A percentile compares a stretch with the other conserved stretches of the same genome.
Evolutionary conservation across 23 tunicate species (phyloP).

Genomic region (Halocynthia aurantium): DNA sequence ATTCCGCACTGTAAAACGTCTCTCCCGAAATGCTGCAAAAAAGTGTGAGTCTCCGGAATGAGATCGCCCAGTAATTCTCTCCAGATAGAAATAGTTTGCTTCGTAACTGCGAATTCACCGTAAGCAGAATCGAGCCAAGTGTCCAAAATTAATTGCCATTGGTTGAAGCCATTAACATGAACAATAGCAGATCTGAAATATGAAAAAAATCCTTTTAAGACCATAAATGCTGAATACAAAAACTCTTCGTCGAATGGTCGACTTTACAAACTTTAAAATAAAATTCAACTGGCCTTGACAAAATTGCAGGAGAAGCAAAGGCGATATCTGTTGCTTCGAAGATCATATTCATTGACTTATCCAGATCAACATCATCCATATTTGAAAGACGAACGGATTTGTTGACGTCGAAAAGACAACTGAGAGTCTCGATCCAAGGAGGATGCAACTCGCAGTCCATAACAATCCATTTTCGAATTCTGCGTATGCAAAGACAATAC

Average conservation of each 20-base stretch:
- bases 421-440: constrained; percentile 66
- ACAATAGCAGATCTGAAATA: constrained; percentile 58
- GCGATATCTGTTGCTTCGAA: constrained; percentile 62
- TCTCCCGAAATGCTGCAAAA: constrained; percentile 27
- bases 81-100: constrained; percentile 44
- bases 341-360: constrained; percentile 30
- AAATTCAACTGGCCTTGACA: constrained; percentile 36
- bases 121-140: constrained; percentile 78
- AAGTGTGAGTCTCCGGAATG: constrained; percentile 47
- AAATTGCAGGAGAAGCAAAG: constrained; percentile 77
- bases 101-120: constrained; percentile 43
- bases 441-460: constrained; percentile 65
- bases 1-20: constrained; percentile 40
- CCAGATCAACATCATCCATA: constrained; percentile 38
- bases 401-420: constrained; percentile 61
- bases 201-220: too few relatives aligned
- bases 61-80: constrained; percentile 38
- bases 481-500: constrained; percentile 4
- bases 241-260: too few relatives aligned
- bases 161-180: constrained; percentile 28
- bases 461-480: constrained; percentile 73
- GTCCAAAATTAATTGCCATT: constrained; percentile 45
- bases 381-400: constrained; percentile 26
- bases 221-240: too few relatives aligned
- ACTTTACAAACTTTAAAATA: too few relatives aligned